Base-by-base conservation (phyloP, 2,113 vertebrate species). In the Zeus faber region DNA sequence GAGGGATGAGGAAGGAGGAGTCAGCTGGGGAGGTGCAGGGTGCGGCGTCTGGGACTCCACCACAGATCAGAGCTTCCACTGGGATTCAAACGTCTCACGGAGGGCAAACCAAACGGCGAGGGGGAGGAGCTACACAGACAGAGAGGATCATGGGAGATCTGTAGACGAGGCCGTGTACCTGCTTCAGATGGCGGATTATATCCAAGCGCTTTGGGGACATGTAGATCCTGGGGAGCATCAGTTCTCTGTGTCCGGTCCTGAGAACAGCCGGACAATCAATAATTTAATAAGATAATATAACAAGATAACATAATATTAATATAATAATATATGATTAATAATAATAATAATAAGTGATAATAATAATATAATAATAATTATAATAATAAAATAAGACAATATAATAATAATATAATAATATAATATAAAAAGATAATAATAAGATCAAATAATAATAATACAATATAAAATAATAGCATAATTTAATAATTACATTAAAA, bases 61-160 rank as follows among this genome's bases (percentile, higher is more conserved):
- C 3, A 70, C 7, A 76, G 21, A 70, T 65, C 45, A 70, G 43
- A 71, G 71, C 76, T 72, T 9, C 58, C 67, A 54, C 40, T n/a
- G n/a, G 33, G 33, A 37, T 14, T 11, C 13, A 33, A 33, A 33
- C 31, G 13, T 40, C 5, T 6, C 48, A 45, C 50, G 67, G 65
- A 54, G n/a, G 40, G 61, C 49, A 60, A 50, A 62, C 31, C 21
- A 1, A 60, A 14, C 62, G 21, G 8, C 17, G 16, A 16, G 41
- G 20, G 16, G 27, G 33, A 37, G 33, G 27, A 29, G 27, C 14
- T 40, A 43, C 25, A 49, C 14, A 51, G 45, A 20, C 25, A 67
- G 47, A 0, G 22, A 43, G 43, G 11, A 58, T 50, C 41, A 33
- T 18, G 44, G 44, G 40, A 37, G 46, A 48, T 41, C 44, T 6